Conservation (phyloP, 2,113 vertebrate genomes). For the Dermatemys mawii region DNA sequence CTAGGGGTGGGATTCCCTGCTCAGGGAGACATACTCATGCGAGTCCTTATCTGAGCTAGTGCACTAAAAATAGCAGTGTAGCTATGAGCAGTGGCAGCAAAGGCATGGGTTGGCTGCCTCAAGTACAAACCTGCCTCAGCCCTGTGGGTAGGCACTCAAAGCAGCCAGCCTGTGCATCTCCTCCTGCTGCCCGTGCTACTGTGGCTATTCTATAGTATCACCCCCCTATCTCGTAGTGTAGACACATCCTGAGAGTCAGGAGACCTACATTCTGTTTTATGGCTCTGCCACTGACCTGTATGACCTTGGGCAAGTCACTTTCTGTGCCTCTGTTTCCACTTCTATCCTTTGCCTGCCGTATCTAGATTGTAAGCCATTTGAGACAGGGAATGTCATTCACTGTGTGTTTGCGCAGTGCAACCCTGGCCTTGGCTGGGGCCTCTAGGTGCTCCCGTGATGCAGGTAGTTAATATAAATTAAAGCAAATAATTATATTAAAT, state of each 20-base stretch:
- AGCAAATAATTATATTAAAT: not conserved
- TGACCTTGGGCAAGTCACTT: not conserved
- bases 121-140: not conserved
- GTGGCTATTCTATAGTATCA: not conserved
- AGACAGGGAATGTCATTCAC: not conserved
- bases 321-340: not conserved
- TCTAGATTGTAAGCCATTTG: not conserved
- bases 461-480: not conserved
- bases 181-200: not conserved
- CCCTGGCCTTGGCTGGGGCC: not conserved
- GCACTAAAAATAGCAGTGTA: not conserved
- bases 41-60: not conserved
- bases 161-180: not conserved
- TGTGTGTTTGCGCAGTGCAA: not conserved
- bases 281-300: not conserved
- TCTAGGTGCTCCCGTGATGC: not conserved
- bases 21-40: not conserved
- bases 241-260: not conserved
- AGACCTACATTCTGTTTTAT: not conserved
- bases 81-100: not conserved
- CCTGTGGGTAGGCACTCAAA: not conserved
- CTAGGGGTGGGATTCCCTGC: not conserved
- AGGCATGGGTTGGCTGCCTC: not conserved
- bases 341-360: rapidly evolving
- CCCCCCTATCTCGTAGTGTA: not conserved